A percentile compares a stretch with the other conserved stretches of the same genome.
These are phyloP conservation scores for Drosophila hawaiiensis DNA, from an alignment of 2,888 invertebrate genomes.

Conservation along the genomic window DNA sequence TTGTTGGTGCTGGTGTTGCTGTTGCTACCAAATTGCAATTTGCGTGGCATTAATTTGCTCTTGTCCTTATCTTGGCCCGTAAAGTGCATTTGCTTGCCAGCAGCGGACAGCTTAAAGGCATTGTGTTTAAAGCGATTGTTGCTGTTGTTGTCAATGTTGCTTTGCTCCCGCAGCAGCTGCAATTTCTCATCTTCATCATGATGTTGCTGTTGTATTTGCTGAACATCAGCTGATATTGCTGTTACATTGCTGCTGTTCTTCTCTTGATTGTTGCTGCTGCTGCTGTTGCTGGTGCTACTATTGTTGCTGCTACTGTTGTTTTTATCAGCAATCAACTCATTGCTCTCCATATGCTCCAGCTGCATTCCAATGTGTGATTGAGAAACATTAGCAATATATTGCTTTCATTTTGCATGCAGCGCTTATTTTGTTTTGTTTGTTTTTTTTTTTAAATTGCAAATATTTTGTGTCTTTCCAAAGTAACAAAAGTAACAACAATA, in stretches of 20 bases:
- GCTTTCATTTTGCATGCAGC: constrained; percentile 43
- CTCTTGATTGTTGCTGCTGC: constrained; percentile 14
- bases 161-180: constrained; percentile 16
- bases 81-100: constrained; percentile 41
- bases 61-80: constrained; percentile 35
- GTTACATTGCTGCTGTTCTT: constrained; percentile 8
- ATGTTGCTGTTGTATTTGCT: constrained; percentile 21
- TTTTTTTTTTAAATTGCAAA: constrained; percentile 11
- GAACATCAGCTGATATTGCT: not conserved
- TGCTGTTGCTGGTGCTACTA: constrained; percentile 10
- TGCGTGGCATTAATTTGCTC: constrained; percentile 32
- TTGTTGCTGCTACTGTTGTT: constrained; percentile 27
- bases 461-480: constrained; percentile 28
- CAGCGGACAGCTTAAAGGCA: constrained; percentile 55
- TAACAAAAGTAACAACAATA: constrained; percentile 17
- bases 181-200: constrained; percentile 14
- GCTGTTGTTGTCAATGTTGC: constrained; percentile 36
- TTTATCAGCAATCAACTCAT: constrained; percentile 31
- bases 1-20: constrained; percentile 34
- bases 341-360: constrained; percentile 45
- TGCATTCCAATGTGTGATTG: constrained; percentile 59
- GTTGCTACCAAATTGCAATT: constrained; percentile 44
- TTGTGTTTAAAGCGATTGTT: constrained; percentile 59
- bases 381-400: constrained; percentile 65
- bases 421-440: not conserved